Evolutionary conservation across 2,797 vertebrate species (phyloP), one percentile per base, ranked within the genome.

Genomic region (Myotis myotis): DNA sequence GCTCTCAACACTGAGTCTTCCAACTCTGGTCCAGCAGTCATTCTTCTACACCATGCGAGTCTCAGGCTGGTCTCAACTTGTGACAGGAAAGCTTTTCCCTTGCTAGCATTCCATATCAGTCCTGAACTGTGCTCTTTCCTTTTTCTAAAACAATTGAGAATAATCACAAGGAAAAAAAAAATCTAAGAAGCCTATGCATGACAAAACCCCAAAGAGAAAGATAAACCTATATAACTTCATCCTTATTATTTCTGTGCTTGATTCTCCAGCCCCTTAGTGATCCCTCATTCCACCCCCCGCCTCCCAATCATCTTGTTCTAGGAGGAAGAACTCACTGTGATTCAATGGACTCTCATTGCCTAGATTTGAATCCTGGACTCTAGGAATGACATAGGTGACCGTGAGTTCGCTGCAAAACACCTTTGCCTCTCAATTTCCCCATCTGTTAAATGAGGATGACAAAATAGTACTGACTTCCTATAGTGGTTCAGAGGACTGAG

Each of bases 91-190:
- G 15, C 23, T 28, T 47, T 82, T 8, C 51, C 23, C 22, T 13
- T 25, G 55, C 33, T n/a, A 22, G 76, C 20, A 19, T 62, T 84
- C 44, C 41, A 22, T 38, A 41, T 51, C 19, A 47, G n/a, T 38
- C 30, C 49, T 19, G 1, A 85, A 25, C 12, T 53, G 15, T 64
- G 64, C 0, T 22, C 22, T 87, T 76, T 87, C 64, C n/a, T 36
- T 91, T 78, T 72, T 41, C 84, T 86, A 71, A 51, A 68, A 78
- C 19, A 33, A 30, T 70, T 33, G 25, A 81, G 60, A 96, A 62
- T 41, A 91, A 60, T 49, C 66, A 38, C 19, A 71, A 68, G 47
- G 60, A 13, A 30, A 62, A 47, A 62, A 95, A 71, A 90, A 76
- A 13, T n/a, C 20, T 25, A 83, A 70, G 33, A 89, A 64, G 41